Conservation (phyloP, 2,113 vertebrate genomes). For the Amphilophus citrinellus region DNA sequence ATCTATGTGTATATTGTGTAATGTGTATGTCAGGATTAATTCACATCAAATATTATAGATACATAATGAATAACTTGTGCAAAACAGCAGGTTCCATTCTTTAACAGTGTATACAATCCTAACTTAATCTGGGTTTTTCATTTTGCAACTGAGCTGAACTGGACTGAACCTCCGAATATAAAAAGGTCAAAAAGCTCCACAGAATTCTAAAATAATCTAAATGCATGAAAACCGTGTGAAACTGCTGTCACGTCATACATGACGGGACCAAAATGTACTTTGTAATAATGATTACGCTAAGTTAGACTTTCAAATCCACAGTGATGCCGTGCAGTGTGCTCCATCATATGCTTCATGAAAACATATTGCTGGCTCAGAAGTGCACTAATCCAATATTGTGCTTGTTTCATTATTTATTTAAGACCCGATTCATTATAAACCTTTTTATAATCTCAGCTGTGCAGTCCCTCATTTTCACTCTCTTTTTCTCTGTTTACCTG, state of each 20-base stretch:
- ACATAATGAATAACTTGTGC: background rate
- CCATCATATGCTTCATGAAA: constrained; percentile 31
- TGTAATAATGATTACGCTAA: background rate
- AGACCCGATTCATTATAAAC: background rate
- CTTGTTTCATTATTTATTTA: background rate
- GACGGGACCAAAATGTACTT: background rate
- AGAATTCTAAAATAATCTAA: background rate
- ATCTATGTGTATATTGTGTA: too few species aligned
- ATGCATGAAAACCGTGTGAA: background rate
- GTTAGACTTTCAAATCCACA: background rate
- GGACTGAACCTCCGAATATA: background rate
- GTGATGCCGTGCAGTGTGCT: background rate
- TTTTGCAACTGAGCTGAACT: background rate
- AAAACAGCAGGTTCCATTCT: background rate
- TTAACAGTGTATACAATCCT: background rate
- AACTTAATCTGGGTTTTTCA: background rate
- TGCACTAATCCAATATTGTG: constrained; percentile 29
- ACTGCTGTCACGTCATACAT: fast-evolving
- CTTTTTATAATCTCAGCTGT: background rate
- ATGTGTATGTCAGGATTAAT: too few species aligned
- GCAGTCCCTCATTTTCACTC: background rate
- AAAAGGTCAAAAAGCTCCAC: background rate
- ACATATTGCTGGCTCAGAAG: background rate
- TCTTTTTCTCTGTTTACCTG: constrained; percentile 37
- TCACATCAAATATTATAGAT: too few species aligned